These are phyloP conservation scores for Leptatherina wallacei DNA, from an alignment of 2,797 vertebrate species.

Conservation along the genomic window DNA sequence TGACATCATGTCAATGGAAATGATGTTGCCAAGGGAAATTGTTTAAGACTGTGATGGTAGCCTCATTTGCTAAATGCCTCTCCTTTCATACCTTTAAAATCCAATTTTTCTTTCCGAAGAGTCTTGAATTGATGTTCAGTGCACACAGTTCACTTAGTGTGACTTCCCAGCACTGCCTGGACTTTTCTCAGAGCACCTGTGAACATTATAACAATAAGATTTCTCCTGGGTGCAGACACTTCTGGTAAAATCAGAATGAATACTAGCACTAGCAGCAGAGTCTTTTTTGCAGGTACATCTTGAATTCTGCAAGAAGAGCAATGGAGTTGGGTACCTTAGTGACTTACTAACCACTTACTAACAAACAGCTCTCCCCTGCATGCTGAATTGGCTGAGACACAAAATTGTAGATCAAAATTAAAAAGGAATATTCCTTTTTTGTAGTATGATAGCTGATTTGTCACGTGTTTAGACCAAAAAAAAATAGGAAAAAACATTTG, in stretches of 20 bases:
- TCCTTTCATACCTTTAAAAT: slow-evolving; percentile 55
- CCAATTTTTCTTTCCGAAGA: slow-evolving; percentile 55
- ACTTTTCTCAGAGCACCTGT: slow-evolving; percentile 41
- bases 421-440: slow-evolving; percentile 38
- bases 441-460: slow-evolving; percentile 9
- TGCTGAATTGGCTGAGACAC: slow-evolving; percentile 30
- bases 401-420: slow-evolving; percentile 21
- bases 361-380: slow-evolving; percentile 32
- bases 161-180: slow-evolving; percentile 36
- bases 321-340: slow-evolving; percentile 16
- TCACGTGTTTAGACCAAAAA: slow-evolving; percentile 3
- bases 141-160: slow-evolving; percentile 56
- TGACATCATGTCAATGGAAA: no score
- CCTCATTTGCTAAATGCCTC: slow-evolving; percentile 55
- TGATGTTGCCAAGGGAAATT: no score
- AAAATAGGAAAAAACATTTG: slow-evolving; percentile 37
- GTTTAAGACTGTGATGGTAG: slow-evolving; percentile 30
- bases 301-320: slow-evolving; percentile 40
- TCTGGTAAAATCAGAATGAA: slow-evolving; percentile 51
- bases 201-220: slow-evolving; percentile 58
- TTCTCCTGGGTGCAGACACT: slow-evolving; percentile 48
- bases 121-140: slow-evolving; percentile 59
- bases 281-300: slow-evolving; percentile 15
- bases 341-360: slow-evolving; percentile 37
- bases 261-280: slow-evolving; percentile 35